These are phyloP conservation scores for Caenorhabditis macrosperma DNA, from an alignment of 2,888 invertebrate species.

Conservation along the genomic window DNA sequence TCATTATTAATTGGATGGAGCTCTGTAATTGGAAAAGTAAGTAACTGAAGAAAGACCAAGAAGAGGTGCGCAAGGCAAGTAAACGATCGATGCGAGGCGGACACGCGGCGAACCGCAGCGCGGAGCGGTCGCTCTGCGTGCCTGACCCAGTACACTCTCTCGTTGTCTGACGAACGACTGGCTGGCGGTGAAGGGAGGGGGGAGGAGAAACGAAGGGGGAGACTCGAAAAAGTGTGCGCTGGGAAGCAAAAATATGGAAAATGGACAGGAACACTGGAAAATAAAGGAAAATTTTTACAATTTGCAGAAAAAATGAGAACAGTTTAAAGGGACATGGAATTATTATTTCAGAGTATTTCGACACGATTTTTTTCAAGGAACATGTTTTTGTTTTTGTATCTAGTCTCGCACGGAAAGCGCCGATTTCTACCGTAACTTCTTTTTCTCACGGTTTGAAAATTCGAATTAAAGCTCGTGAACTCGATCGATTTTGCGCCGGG, in stretches of 20 bases:
- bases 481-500: constrained; percentile 12
- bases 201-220: not conserved
- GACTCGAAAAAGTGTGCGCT: not conserved
- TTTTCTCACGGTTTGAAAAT: not conserved
- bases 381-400: not conserved
- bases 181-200: not conserved
- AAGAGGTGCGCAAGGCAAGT: not conserved
- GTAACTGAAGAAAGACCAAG: not conserved
- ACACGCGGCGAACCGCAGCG: constrained; percentile 24
- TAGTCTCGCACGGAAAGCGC: not conserved
- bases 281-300: not conserved
- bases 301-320: not conserved
- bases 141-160: not conserved
- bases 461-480: not conserved
- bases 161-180: constrained; percentile 1
- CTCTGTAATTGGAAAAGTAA: not conserved
- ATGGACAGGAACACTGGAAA: not conserved
- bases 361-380: constrained; percentile 4
- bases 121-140: constrained; percentile 44
- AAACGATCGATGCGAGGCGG: constrained; percentile 25
- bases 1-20: constrained; percentile 23
- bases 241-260: not conserved
- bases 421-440: not conserved
- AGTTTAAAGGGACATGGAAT: constrained; percentile 18
- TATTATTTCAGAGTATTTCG: not conserved